phyloP scores from a whole-genome alignment of 2,888 invertebrate genomes.

The Dione vanillae region DNA sequence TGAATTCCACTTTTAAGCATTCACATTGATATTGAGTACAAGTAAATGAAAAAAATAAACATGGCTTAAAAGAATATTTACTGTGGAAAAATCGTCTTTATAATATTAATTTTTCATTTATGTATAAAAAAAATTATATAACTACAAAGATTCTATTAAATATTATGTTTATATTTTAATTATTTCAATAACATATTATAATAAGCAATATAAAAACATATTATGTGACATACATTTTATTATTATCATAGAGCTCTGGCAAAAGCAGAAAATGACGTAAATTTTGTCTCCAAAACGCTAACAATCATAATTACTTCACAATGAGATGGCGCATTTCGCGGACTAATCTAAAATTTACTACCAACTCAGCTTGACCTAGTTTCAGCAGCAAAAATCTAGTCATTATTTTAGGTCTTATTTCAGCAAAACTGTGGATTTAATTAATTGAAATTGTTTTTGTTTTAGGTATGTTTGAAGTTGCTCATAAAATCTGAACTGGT shows the following conservation, averaged over 20 bases:
- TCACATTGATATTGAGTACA: constrained; percentile 17
- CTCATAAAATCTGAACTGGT: constrained; percentile 27
- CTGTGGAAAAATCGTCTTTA: not conserved
- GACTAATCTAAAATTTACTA: constrained; percentile 38
- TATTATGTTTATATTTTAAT: too few species aligned
- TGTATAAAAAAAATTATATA: not conserved
- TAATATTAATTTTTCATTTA: not conserved
- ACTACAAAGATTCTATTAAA: too few species aligned
- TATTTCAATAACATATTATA: too few species aligned
- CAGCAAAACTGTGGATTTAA: constrained; percentile 25
- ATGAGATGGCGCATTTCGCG: constrained; percentile 38
- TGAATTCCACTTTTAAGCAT: constrained; percentile 28
- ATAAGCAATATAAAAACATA: not conserved
- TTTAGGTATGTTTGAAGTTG: constrained; percentile 17
- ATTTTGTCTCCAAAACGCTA: constrained; percentile 29
- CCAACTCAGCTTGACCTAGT: constrained; percentile 37
- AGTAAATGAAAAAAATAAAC: constrained; percentile 16
- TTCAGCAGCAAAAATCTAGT: constrained; percentile 31
- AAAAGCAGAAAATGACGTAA: constrained; percentile 7
- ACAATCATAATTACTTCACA: constrained; percentile 33
- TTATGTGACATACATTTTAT: not conserved
- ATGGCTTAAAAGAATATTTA: not conserved
- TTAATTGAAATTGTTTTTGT: constrained; percentile 31
- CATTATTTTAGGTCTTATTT: constrained; percentile 33
- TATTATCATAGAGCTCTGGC: constrained; percentile 3